Conservation (phyloP, 2,888 invertebrate species). For the Halictus quadricinctus region DNA sequence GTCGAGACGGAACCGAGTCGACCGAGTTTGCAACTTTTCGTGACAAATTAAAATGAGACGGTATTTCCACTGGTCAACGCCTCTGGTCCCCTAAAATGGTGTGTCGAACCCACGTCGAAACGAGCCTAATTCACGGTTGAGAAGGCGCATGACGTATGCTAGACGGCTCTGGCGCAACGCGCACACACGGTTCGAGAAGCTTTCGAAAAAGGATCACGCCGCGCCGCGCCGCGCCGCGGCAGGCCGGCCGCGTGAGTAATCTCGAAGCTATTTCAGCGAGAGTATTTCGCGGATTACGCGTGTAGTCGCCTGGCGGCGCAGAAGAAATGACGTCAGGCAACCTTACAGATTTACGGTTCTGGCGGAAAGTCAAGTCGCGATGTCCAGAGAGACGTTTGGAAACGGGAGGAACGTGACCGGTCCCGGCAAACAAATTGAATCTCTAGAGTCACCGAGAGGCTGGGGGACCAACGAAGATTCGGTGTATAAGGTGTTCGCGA, state of each 20-base stretch:
- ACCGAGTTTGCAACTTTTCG: background rate
- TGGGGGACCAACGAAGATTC: background rate
- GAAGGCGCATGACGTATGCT: background rate
- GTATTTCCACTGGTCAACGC: background rate
- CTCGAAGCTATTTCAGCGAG: conserved; percentile 39
- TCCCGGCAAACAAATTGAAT: background rate
- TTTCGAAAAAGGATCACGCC: conserved; percentile 58
- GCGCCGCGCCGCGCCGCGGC: background rate
- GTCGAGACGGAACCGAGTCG: conserved; percentile 8
- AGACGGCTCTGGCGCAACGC: background rate
- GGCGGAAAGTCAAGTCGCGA: conserved; percentile 36
- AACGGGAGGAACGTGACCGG: background rate
- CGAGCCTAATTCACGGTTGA: background rate
- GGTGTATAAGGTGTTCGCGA: background rate
- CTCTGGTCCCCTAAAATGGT: background rate
- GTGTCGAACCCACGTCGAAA: background rate
- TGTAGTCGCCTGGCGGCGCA: conserved; percentile 8
- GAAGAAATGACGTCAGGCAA: conserved; percentile 21
- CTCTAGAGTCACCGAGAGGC: background rate
- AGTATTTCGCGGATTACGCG: conserved; percentile 24
- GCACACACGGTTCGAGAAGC: conserved; percentile 52
- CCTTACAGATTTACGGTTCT: conserved; percentile 29
- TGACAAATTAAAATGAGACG: background rate
- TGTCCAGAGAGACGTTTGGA: background rate
- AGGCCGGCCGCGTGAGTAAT: conserved; percentile 41